A percentile compares a stretch with the other conserved stretches of the same genome.
These are phyloP conservation scores for Acrocyrtus sp. DNA, from an alignment of 2,888 invertebrate species.

Conservation along the genomic window DNA sequence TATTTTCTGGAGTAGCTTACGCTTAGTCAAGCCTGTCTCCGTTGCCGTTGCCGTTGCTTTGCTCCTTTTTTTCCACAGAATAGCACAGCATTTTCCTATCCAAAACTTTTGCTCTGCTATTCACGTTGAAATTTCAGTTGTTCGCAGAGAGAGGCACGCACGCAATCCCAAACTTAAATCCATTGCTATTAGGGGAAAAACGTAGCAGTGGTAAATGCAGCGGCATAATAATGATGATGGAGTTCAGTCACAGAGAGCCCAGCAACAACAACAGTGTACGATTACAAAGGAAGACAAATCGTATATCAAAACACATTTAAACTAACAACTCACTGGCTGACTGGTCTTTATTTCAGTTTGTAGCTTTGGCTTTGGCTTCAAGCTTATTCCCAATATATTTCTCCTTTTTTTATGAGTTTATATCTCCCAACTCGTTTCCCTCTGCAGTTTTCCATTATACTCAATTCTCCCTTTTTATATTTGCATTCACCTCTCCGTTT, in stretches of 20 bases:
- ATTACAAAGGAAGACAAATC: conserved; percentile 40
- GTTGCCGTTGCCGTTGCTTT: no score
- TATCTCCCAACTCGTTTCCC: background rate
- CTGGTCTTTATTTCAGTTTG: conserved; percentile 1
- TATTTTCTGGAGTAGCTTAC: no score
- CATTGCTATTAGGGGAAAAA: no score
- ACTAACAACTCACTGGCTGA: conserved; percentile 11
- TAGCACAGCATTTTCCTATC: no score
- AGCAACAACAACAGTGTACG: conserved; percentile 7
- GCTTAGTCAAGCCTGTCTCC: no score
- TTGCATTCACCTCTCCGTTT: background rate
- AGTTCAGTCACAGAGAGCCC: conserved; percentile 4
- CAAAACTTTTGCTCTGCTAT: no score
- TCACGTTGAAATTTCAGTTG: no score
- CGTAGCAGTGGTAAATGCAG: no score
- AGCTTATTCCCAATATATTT: no score
- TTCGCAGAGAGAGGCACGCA: conserved; percentile 1
- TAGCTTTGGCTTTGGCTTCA: conserved; percentile 10
- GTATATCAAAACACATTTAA: conserved; percentile 44
- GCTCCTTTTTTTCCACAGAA: no score
- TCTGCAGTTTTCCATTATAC: background rate
- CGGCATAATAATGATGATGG: no score
- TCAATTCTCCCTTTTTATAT: background rate
- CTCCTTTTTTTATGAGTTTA: conserved; percentile 1
- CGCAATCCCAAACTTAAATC: conserved; percentile 5